phyloP scores from a whole-genome alignment of 1,140 invertebrate species.

The Neodiprion lecontei region DNA sequence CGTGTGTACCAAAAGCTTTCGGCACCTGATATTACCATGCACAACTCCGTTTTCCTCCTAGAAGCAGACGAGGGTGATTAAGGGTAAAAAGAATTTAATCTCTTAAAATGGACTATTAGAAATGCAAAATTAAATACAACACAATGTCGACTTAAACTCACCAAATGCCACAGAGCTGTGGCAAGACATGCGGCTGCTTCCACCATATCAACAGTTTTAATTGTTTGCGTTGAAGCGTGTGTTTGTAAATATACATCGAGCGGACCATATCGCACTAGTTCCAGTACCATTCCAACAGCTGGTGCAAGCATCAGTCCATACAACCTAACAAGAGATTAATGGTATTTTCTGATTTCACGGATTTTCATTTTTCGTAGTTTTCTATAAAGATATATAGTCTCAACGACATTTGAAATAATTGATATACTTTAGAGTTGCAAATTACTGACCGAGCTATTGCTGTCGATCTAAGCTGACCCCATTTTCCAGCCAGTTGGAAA shows the following conservation, averaged over 20 bases:
- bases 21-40: slow-evolving; percentile 86
- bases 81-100: slow-evolving; percentile 10
- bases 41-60: slow-evolving; percentile 79
- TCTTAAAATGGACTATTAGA: slow-evolving; percentile 9
- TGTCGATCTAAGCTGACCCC: slow-evolving; percentile 76
- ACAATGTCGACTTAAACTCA: slow-evolving; percentile 44
- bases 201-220: slow-evolving; percentile 77
- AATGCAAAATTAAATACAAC: slow-evolving; percentile 9
- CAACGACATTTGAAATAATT: slow-evolving; percentile 14
- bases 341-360: neutral
- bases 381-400: neutral
- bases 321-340: slow-evolving; percentile 50
- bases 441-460: slow-evolving; percentile 68
- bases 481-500: slow-evolving; percentile 75
- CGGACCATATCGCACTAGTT: slow-evolving; percentile 79
- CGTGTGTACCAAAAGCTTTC: slow-evolving; percentile 77
- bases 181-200: slow-evolving; percentile 79
- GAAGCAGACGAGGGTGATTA: slow-evolving; percentile 34
- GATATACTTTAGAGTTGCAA: slow-evolving; percentile 8
- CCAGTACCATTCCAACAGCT: slow-evolving; percentile 80
- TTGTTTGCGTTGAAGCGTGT: slow-evolving; percentile 52
- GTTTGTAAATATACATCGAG: slow-evolving; percentile 75
- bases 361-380: neutral
- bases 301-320: slow-evolving; percentile 79
- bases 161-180: slow-evolving; percentile 81